phyloP scores from a whole-genome alignment of 2,888 invertebrate species.

The Aspidapion aeneum region DNA sequence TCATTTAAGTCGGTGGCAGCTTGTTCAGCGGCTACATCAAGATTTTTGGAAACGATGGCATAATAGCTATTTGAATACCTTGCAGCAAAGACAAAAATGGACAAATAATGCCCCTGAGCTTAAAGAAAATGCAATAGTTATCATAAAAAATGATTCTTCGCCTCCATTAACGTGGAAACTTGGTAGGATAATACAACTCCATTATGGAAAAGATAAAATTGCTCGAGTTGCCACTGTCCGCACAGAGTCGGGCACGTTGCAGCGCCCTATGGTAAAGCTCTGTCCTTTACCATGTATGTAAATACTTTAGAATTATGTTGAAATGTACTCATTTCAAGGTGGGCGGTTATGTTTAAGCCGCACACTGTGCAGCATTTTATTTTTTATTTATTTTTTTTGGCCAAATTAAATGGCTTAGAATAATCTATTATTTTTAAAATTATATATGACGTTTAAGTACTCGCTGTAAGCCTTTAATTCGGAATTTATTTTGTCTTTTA shows the following conservation, averaged over 20 bases:
- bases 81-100: slow-evolving; percentile 28
- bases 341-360: too few species aligned
- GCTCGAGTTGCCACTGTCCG: not conserved
- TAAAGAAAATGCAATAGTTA: slow-evolving; percentile 2
- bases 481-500: too few species aligned
- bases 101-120: not conserved
- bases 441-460: too few species aligned
- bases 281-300: not conserved
- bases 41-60: slow-evolving; percentile 30
- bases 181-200: slow-evolving; percentile 10
- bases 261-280: not conserved
- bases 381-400: too few species aligned
- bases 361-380: too few species aligned
- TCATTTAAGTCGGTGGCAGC: slow-evolving; percentile 26
- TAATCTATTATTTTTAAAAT: too few species aligned
- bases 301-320: too few species aligned
- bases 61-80: slow-evolving; percentile 28
- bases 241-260: not conserved
- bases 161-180: slow-evolving; percentile 12
- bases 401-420: too few species aligned
- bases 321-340: too few species aligned
- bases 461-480: too few species aligned
- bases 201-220: slow-evolving; percentile 8
- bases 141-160: slow-evolving; percentile 8
- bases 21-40: slow-evolving; percentile 27